A percentile compares a stretch with the other conserved stretches of the same genome.
These are phyloP conservation scores for Ganaspis sp. DNA, from an alignment of 1,140 invertebrate species.

Conservation along the genomic window DNA sequence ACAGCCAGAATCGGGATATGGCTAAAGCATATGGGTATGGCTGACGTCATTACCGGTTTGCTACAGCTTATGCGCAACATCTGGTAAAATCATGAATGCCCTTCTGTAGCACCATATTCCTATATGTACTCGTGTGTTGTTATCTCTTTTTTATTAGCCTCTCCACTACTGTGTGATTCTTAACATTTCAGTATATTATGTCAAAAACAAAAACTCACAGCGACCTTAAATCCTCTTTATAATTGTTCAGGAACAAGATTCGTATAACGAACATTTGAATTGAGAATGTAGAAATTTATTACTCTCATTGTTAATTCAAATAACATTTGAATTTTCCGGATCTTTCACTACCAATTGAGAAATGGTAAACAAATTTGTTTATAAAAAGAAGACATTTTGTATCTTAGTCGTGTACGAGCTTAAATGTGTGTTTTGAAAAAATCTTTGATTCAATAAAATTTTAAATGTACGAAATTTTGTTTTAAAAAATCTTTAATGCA, in stretches of 20 bases:
- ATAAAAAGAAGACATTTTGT: no score
- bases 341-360: no score
- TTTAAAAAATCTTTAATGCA: no score
- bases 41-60: slow-evolving; percentile 12
- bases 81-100: slow-evolving; percentile 44
- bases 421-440: no score
- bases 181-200: slow-evolving; percentile 18
- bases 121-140: slow-evolving; percentile 25
- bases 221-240: background rate
- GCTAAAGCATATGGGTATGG: background rate
- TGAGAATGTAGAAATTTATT: no score
- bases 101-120: slow-evolving; percentile 36
- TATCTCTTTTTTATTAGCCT: slow-evolving; percentile 17
- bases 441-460: no score
- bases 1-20: slow-evolving; percentile 27
- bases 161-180: slow-evolving; percentile 17
- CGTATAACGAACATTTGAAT: background rate
- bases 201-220: background rate
- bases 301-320: no score
- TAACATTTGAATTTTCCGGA: no score
- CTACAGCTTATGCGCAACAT: slow-evolving; percentile 17
- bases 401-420: no score
- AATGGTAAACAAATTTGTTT: no score
- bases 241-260: background rate
- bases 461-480: no score